These are phyloP conservation scores for Chromis chromis DNA, from an alignment of 2,797 vertebrate genomes.

Conservation along the genomic window DNA sequence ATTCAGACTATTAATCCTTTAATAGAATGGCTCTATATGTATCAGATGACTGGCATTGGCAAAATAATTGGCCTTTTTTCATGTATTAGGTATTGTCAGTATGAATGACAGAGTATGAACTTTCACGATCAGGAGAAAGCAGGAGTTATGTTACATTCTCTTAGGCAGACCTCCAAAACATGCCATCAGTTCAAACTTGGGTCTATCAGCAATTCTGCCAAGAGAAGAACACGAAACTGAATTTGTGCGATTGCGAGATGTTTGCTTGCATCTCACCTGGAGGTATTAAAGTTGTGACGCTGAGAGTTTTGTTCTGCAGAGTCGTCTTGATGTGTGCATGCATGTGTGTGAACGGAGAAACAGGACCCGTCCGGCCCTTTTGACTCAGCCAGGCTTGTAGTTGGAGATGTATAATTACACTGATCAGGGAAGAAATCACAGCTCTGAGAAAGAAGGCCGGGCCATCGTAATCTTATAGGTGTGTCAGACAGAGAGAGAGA, in stretches of 20 bases:
- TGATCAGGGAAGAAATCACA: constrained; percentile 86
- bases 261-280: no score
- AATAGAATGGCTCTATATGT: no score
- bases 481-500: constrained; percentile 60
- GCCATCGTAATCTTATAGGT: constrained; percentile 82
- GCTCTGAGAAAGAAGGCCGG: constrained; percentile 77
- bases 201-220: no score
- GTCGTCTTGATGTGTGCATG: not conserved
- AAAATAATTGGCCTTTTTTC: no score
- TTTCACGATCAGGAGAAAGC: not conserved
- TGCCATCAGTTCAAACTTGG: not conserved
- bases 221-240: not conserved
- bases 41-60: no score
- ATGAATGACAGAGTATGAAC: no score
- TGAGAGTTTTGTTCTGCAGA: not conserved
- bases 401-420: constrained; percentile 84
- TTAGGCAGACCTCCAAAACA: not conserved
- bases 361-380: constrained; percentile 62
- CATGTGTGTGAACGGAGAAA: constrained; percentile 44
- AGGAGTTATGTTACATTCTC: not conserved
- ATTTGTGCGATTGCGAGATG: not conserved
- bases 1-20: no score
- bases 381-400: constrained; percentile 66
- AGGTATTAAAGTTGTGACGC: no score
- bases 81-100: no score